Percentiles rank a stretch among this genome's conserved stretches.
phyloP scores from a whole-genome alignment of 2,797 vertebrate species.

The Pseudomugil tenellus region DNA sequence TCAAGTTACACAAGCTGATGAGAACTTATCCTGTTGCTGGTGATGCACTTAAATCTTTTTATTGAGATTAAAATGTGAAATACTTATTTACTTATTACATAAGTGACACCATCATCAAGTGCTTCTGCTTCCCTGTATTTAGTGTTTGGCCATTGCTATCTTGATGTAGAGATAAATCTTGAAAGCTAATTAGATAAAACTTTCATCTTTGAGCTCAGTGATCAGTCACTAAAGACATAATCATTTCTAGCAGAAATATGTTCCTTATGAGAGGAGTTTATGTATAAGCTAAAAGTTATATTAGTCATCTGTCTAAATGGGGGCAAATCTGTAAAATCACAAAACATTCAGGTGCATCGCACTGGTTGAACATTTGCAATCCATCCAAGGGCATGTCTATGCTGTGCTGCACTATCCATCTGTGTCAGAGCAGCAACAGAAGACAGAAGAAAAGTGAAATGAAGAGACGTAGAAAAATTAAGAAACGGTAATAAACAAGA shows the following conservation, averaged over 20 bases:
- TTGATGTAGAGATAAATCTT: background rate
- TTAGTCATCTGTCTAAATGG: no score
- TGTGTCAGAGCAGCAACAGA: background rate
- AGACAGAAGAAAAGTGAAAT: slow-evolving; percentile 17
- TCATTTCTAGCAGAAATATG: no score
- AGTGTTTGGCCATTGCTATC: background rate
- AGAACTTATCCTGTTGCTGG: background rate
- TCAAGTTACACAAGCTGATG: background rate
- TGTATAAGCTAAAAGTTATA: background rate
- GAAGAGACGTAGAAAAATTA: slow-evolving; percentile 5
- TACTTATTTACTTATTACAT: background rate
- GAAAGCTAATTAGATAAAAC: background rate
- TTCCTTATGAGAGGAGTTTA: background rate
- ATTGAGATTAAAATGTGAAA: background rate
- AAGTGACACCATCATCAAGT: no score
- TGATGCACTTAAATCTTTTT: background rate
- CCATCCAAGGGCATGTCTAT: slow-evolving; percentile 4
- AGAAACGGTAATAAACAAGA: slow-evolving; percentile 10
- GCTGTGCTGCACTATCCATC: background rate
- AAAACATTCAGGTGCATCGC: slow-evolving; percentile 3
- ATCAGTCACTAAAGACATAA: no score
- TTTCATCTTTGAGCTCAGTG: no score
- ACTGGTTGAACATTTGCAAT: slow-evolving; percentile 20
- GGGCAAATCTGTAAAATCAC: background rate
- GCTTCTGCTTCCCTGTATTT: background rate